Conservation (phyloP, 2,797 vertebrate species). For the Spinus pinus region DNA sequence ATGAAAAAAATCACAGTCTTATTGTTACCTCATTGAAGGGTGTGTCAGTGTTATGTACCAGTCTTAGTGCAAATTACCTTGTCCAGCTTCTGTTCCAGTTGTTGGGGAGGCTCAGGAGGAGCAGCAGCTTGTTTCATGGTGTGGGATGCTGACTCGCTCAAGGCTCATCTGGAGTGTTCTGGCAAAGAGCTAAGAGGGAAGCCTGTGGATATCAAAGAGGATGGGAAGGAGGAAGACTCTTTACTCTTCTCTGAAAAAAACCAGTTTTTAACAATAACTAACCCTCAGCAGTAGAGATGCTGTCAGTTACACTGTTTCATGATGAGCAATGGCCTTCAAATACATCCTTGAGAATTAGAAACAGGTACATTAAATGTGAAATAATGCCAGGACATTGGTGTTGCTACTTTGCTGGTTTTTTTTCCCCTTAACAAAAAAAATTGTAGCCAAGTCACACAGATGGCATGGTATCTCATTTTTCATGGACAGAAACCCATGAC, state of each 20-base stretch:
- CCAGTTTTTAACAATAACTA: not conserved
- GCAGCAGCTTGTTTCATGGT: not conserved
- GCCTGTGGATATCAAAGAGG: not conserved
- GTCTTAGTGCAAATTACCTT: not conserved
- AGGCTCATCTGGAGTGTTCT: not conserved
- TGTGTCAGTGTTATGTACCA: not conserved
- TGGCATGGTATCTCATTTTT: not conserved
- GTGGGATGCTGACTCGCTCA: not conserved
- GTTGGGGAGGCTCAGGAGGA: not conserved
- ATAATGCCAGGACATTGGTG: not conserved
- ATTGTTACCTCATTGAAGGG: fast-evolving
- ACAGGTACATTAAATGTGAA: not conserved
- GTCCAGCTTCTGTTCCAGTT: not conserved
- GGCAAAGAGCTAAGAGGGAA: not conserved
- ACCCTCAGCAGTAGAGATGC: not conserved
- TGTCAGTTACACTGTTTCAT: not conserved
- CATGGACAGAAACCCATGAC: not conserved
- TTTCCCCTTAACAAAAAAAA: fast-evolving
- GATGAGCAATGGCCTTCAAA: not conserved
- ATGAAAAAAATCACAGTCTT: not conserved
- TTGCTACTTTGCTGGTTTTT: not conserved
- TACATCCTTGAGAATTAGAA: not conserved
- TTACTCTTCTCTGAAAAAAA: not conserved
- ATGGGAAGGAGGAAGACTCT: not conserved
- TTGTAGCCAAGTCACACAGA: not conserved